Conservation (phyloP, 1,140 invertebrate species). For the Phenacoccus solenopsis region DNA sequence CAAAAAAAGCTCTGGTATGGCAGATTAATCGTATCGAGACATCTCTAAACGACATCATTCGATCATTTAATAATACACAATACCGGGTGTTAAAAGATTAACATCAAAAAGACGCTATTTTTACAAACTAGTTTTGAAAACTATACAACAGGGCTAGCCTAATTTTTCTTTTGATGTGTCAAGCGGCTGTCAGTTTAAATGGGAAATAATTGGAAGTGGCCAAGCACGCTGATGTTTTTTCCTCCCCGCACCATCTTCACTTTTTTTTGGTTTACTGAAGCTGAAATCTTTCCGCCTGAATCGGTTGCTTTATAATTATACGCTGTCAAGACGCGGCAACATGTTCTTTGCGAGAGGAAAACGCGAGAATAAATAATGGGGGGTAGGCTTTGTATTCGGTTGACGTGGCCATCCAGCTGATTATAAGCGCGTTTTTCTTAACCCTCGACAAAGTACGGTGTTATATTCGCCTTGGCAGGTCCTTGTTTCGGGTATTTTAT, state of each 20-base stretch:
- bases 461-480: background rate
- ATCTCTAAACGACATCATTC: background rate
- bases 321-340: conserved; percentile 12
- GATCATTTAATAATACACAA: conserved; percentile 7
- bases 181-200: conserved; percentile 17
- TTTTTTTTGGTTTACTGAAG: conserved; percentile 10
- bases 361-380: conserved; percentile 4
- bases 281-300: conserved; percentile 16
- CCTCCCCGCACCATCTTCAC: background rate
- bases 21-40: background rate
- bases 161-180: conserved; percentile 18
- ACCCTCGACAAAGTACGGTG: background rate
- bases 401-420: background rate
- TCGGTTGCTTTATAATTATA: conserved; percentile 14
- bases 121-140: conserved; percentile 18
- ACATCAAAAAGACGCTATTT: conserved; percentile 16
- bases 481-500: background rate
- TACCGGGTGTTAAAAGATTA: conserved; percentile 17
- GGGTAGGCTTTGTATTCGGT: background rate
- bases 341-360: background rate
- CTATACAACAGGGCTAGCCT: conserved; percentile 14
- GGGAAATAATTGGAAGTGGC: conserved; percentile 16
- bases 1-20: too few species aligned
- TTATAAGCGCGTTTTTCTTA: background rate
- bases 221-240: conserved; percentile 14